Percentiles rank a stretch among this genome's conserved stretches.
Evolutionary conservation across 2,797 vertebrate genomes (phyloP).

Genomic region (Philypnodon macrostomus): DNA sequence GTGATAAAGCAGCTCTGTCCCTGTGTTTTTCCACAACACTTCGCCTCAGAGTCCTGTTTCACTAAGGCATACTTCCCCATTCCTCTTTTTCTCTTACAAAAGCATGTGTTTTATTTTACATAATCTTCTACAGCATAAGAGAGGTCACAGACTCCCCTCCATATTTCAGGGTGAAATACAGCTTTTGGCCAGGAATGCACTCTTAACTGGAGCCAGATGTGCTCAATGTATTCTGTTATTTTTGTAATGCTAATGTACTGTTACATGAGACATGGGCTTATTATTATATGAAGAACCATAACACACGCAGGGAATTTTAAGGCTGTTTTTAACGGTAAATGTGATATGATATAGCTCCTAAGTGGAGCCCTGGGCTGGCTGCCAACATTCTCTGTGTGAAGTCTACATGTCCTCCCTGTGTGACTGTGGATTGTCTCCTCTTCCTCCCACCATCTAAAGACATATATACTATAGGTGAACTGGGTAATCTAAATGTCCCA

Average conservation of each 20-base stretch:
- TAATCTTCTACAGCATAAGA: slow-evolving; percentile 50
- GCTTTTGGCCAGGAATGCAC: slow-evolving; percentile 61
- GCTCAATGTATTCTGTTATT: slow-evolving; percentile 31
- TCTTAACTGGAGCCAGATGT: slow-evolving; percentile 74
- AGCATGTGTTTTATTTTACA: slow-evolving; percentile 61
- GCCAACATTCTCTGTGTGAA: too few species aligned
- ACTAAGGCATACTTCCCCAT: slow-evolving; percentile 9
- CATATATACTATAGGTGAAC: too few species aligned
- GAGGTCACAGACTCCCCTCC: slow-evolving; percentile 49
- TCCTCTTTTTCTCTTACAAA: slow-evolving; percentile 21
- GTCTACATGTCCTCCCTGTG: too few species aligned
- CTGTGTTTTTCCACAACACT: slow-evolving; percentile 30
- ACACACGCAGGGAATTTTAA: neutral
- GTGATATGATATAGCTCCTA: too few species aligned
- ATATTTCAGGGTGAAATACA: slow-evolving; percentile 60
- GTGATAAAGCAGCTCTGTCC: slow-evolving; percentile 39
- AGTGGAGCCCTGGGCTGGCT: too few species aligned
- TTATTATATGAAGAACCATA: neutral
- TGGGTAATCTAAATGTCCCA: too few species aligned
- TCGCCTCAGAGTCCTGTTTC: slow-evolving; percentile 30
- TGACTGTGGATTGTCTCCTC: too few species aligned
- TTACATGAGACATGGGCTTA: slow-evolving; percentile 18
- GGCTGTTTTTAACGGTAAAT: too few species aligned
- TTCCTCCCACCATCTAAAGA: too few species aligned
- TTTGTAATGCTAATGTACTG: slow-evolving; percentile 28